phyloP scores from a whole-genome alignment of 2,888 invertebrate species.

The Noctua janthe region DNA sequence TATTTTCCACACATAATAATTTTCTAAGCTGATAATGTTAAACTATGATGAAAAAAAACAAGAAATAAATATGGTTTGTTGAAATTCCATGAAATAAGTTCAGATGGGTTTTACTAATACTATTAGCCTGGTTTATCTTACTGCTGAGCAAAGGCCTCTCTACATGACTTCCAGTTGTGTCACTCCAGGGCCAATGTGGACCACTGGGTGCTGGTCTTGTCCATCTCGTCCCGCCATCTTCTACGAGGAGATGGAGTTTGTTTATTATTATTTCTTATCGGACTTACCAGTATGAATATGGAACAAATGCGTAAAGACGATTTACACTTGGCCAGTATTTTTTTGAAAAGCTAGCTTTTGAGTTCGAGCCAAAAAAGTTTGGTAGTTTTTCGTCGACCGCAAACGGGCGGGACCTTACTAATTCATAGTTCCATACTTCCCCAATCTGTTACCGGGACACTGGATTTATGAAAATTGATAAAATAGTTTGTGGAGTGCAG shows the following conservation, averaged over 20 bases:
- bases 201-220: no score
- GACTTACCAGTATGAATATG: neutral
- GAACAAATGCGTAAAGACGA: neutral
- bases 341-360: slow-evolving; percentile 60
- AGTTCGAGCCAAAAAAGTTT: slow-evolving; percentile 76
- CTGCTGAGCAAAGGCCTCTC: no score
- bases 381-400: slow-evolving; percentile 69
- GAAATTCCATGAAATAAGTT: neutral
- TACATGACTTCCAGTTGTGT: no score
- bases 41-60: neutral
- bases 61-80: neutral
- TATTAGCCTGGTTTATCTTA: no score
- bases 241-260: neutral
- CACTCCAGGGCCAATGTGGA: no score
- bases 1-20: neutral
- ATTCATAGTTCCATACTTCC: slow-evolving; percentile 66
- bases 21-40: neutral
- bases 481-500: slow-evolving; percentile 58
- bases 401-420: slow-evolving; percentile 56
- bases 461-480: slow-evolving; percentile 66
- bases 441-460: slow-evolving; percentile 60
- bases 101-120: neutral
- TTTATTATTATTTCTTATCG: neutral
- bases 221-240: no score
- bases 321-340: neutral